Conservation (phyloP, 2,888 invertebrate species). For the Xestoiulus laeticollis region DNA sequence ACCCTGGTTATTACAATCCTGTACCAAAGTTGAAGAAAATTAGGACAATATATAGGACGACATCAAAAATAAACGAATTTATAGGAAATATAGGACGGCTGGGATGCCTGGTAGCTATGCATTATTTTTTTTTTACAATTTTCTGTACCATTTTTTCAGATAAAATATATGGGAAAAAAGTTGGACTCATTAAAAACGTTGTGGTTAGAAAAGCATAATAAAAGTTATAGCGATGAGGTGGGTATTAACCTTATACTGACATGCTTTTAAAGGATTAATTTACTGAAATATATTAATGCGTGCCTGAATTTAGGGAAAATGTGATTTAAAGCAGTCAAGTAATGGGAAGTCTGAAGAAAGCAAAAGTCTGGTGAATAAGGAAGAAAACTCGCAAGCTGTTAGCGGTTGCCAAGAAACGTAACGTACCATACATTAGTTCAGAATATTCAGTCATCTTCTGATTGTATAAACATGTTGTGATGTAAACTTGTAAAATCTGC, state of each 20-base stretch:
- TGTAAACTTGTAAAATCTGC: too few relatives aligned
- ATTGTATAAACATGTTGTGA: too few relatives aligned
- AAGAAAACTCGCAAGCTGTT: background rate
- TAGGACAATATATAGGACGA: too few relatives aligned
- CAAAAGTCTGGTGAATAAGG: slow-evolving; percentile 52
- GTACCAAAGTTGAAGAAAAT: too few relatives aligned
- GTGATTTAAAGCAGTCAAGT: background rate
- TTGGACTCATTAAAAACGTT: slow-evolving; percentile 87
- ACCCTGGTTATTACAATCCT: too few relatives aligned
- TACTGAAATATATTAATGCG: background rate
- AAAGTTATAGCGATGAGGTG: slow-evolving; percentile 58
- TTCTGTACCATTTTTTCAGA: slow-evolving; percentile 60
- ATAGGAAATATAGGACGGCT: too few relatives aligned
- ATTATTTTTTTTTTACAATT: background rate
- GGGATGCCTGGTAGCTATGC: too few relatives aligned
- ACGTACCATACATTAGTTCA: background rate
- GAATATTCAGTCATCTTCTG: too few relatives aligned
- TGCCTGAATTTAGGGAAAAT: slow-evolving; percentile 37
- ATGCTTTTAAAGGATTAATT: background rate
- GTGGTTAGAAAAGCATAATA: slow-evolving; percentile 74
- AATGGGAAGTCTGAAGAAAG: slow-evolving; percentile 62
- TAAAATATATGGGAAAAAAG: slow-evolving; percentile 81
- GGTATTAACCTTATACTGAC: background rate
- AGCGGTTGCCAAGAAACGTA: slow-evolving; percentile 7
- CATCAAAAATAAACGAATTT: too few relatives aligned